Conservation (phyloP, 2,797 vertebrate species). For the Mormyrus hasselquistii region DNA sequence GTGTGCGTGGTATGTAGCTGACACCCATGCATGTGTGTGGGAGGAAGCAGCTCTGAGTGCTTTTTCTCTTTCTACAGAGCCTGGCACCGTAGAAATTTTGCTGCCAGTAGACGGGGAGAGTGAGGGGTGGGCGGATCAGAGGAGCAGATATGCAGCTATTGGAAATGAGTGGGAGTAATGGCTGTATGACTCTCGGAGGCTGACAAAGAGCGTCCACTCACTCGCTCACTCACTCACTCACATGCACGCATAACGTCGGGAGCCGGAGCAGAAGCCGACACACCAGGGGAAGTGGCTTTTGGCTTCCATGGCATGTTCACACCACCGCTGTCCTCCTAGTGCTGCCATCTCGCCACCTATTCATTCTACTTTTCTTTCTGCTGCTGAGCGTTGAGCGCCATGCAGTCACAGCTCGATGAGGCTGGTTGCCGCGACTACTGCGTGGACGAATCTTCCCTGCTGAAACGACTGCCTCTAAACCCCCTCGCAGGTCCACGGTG, state of each 20-base stretch:
- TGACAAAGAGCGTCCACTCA: slow-evolving; percentile 11
- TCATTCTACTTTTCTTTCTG: slow-evolving; percentile 37
- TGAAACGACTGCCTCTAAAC: slow-evolving; percentile 96
- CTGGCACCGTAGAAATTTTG: slow-evolving; percentile 64
- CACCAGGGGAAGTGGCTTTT: slow-evolving; percentile 42
- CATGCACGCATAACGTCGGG: background rate
- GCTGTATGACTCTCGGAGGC: slow-evolving; percentile 1
- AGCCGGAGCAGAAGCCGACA: slow-evolving; percentile 47
- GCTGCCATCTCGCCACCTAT: slow-evolving; percentile 18
- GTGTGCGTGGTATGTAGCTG: background rate
- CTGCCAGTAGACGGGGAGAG: background rate
- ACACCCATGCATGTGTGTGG: slow-evolving; percentile 31
- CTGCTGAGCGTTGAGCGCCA: slow-evolving; percentile 53
- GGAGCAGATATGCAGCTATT: slow-evolving; percentile 70
- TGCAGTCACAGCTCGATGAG: slow-evolving; percentile 98
- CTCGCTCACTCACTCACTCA: background rate
- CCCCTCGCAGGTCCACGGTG: slow-evolving; percentile 97
- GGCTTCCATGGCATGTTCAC: background rate
- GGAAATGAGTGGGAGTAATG: slow-evolving; percentile 19
- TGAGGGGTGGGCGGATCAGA: slow-evolving; percentile 20
- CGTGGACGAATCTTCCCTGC: slow-evolving; percentile 93
- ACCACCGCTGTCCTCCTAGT: background rate
- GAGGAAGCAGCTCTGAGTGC: slow-evolving; percentile 22
- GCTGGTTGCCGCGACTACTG: slow-evolving; percentile 97
- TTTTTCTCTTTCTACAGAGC: slow-evolving; percentile 58